Evolutionary conservation across 2,888 invertebrate genomes (phyloP).

Genomic region (Phania funesta): DNA sequence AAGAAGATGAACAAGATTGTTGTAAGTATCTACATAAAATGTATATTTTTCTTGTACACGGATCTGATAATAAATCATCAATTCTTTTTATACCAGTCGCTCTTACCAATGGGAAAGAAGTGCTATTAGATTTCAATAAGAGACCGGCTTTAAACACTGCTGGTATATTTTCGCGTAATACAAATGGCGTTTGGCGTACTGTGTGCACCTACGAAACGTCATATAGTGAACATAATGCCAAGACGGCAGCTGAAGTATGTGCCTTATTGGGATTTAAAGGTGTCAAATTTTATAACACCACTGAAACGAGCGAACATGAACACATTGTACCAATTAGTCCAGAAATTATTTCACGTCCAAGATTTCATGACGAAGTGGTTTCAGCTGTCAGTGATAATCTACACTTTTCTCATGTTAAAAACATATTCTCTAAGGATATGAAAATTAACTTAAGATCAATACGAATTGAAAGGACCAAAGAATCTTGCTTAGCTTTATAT

Average conservation of each 20-base stretch:
- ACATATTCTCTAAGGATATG: constrained; percentile 28
- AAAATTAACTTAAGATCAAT: constrained; percentile 64
- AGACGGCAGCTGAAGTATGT: constrained; percentile 83
- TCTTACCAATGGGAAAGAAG: constrained; percentile 84
- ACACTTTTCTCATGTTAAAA: constrained; percentile 67
- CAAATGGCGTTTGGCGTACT: constrained; percentile 85
- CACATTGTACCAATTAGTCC: constrained; percentile 72
- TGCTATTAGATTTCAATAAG: constrained; percentile 83
- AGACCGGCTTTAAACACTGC: constrained; percentile 83
- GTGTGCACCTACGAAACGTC: constrained; percentile 82
- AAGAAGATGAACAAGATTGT: constrained; percentile 90
- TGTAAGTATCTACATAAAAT: constrained; percentile 82
- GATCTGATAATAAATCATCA: neutral
- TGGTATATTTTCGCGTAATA: constrained; percentile 85
- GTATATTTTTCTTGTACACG: too few relatives aligned
- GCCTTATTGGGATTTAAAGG: constrained; percentile 84
- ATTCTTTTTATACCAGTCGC: constrained; percentile 82
- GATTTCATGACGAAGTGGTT: constrained; percentile 61
- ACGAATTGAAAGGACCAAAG: constrained; percentile 62
- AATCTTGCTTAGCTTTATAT: constrained; percentile 75
- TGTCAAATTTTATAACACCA: constrained; percentile 74
- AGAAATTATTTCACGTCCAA: constrained; percentile 68
- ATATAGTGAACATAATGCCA: constrained; percentile 71
- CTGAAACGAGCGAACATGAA: constrained; percentile 67
- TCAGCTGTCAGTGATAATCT: constrained; percentile 70